Evolutionary conservation across 2,797 vertebrate species (phyloP), one percentile per base, ranked within the genome.

Genomic region (Amphiprion clarkii): DNA sequence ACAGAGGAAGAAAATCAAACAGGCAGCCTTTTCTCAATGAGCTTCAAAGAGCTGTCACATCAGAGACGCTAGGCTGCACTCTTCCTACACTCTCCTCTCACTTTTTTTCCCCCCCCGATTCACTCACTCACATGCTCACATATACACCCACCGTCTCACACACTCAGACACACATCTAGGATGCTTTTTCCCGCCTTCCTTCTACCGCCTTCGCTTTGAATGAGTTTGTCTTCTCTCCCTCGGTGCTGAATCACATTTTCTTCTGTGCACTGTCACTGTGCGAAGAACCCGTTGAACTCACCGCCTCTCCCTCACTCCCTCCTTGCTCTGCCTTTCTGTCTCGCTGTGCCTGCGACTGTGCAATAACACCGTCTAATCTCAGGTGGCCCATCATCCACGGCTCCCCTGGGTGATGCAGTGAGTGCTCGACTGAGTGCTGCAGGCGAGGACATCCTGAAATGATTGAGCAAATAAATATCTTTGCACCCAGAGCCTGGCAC

Each of bases 1-100:
- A 86, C 36, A 64, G 56, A 49, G 16, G 64, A 39, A 23, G 10
- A 65, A 67, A 39, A 58, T 71, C 63, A 12, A 56, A 71, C 66
- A 13, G 33, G 13, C 83, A 78, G 59, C 72, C 64, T 82, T 86
- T 79, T 83, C 81, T 87, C 86, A 89, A 77, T 80, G 70, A 83
- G 83, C 78, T 83, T 87, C 84, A 90, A 83, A 87, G 83, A 70
- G 62, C 74, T 63, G 70, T 89, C 80, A 67, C 80, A 74, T 86
- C 76, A 83, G 71, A 82, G 81, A 61, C 16, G 11, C 16, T 0
- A 60, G n/a, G 57, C 82, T 79, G 56, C 81, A 58, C 59, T 67
- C 36, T 12, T 60, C 49, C 56, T 58, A 52, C 39, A 4, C 66
- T 61, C 52, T 8, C 49, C 53, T 48, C 52, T 48, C 4, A 9